phyloP scores from a whole-genome alignment of 2,888 invertebrate genomes.

The Ptychoptera albimana region DNA sequence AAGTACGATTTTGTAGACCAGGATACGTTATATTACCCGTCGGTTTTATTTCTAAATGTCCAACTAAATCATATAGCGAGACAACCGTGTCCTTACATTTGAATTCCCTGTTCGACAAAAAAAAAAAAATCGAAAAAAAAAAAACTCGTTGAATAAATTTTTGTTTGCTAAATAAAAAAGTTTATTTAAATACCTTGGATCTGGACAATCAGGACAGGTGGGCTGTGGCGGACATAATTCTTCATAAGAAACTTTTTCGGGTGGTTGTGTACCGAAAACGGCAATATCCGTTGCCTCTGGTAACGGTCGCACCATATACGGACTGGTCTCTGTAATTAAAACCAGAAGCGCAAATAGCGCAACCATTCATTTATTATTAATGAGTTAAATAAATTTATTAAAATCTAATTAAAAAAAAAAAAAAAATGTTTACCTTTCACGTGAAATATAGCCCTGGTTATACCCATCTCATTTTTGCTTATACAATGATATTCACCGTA shows the following conservation, averaged over 20 bases:
- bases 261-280: slow-evolving; percentile 44
- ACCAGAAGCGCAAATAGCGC: background rate
- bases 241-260: slow-evolving; percentile 38
- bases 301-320: slow-evolving; percentile 25
- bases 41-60: slow-evolving; percentile 34
- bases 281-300: slow-evolving; percentile 27
- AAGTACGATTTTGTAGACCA: slow-evolving; percentile 29
- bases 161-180: background rate
- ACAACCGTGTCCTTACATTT: slow-evolving; percentile 42
- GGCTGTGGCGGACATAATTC: slow-evolving; percentile 43
- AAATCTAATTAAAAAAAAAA: background rate
- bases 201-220: slow-evolving; percentile 45
- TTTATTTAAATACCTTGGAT: slow-evolving; percentile 30
- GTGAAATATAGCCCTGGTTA: slow-evolving; percentile 56
- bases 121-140: background rate
- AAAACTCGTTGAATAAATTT: background rate
- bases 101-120: slow-evolving; percentile 23
- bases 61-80: slow-evolving; percentile 39
- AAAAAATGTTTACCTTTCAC: slow-evolving; percentile 47
- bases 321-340: background rate
- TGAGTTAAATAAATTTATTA: background rate
- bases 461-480: slow-evolving; percentile 67
- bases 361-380: slow-evolving; percentile 14
- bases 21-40: slow-evolving; percentile 42
- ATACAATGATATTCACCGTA: slow-evolving; percentile 67